These are phyloP conservation scores for Ctenopoma kingsleyae DNA, from an alignment of 2,797 vertebrate species.

Conservation along the genomic window DNA sequence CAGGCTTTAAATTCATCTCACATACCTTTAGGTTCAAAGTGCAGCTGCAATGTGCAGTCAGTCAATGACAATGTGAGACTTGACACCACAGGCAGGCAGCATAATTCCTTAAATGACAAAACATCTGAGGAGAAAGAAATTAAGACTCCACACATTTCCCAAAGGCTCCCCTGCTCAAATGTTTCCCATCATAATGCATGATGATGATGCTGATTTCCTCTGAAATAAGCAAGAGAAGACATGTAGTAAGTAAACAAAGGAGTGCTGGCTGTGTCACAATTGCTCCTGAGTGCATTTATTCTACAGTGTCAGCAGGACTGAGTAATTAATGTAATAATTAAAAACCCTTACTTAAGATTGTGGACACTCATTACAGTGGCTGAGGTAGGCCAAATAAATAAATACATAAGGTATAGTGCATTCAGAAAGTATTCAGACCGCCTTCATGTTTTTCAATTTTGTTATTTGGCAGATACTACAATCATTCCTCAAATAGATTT, in stretches of 20 bases:
- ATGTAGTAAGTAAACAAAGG: background rate
- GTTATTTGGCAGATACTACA: too few relatives aligned
- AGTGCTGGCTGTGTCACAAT: background rate
- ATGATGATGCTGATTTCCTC: background rate
- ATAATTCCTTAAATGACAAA: constrained; percentile 2
- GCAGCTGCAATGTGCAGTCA: constrained; percentile 19
- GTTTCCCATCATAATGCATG: background rate
- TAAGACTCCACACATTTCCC: background rate
- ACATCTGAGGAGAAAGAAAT: background rate
- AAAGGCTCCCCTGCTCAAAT: background rate
- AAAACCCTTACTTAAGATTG: background rate
- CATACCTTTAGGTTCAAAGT: constrained; percentile 27
- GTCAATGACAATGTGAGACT: background rate
- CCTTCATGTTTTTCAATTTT: too few relatives aligned
- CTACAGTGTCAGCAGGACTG: too few relatives aligned
- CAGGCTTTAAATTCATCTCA: constrained; percentile 36
- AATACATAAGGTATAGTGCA: too few relatives aligned
- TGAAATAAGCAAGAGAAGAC: background rate
- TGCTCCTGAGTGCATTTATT: background rate
- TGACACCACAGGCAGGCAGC: constrained; percentile 5
- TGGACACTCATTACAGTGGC: too few relatives aligned
- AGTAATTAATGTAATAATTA: too few relatives aligned
- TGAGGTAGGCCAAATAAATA: background rate
- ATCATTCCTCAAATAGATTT: too few relatives aligned
- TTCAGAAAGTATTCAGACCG: too few relatives aligned